These are phyloP conservation scores for Lasius platythorax DNA, from an alignment of 2,888 invertebrate genomes.

Conservation along the genomic window DNA sequence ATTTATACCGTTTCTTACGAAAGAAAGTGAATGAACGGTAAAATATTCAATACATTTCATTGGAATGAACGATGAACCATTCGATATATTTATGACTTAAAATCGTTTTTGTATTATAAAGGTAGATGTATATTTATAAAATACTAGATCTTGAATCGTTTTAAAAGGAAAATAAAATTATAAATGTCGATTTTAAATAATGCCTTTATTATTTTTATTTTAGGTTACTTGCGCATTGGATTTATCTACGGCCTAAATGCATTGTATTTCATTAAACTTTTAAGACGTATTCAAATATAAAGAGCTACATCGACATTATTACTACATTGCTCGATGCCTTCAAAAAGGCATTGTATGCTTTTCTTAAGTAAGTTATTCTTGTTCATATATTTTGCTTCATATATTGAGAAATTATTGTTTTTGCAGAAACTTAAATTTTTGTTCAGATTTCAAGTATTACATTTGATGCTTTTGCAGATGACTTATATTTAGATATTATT, in stretches of 20 bases:
- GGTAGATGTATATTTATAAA: neutral
- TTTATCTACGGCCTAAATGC: neutral
- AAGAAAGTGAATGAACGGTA: neutral
- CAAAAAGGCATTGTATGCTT: neutral
- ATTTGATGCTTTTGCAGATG: neutral
- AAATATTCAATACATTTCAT: neutral
- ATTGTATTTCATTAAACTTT: neutral
- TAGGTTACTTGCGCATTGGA: neutral
- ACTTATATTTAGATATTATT: neutral
- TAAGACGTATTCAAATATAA: neutral
- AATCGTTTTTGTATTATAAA: neutral
- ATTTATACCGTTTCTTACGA: neutral
- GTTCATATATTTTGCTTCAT: neutral
- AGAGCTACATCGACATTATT: neutral
- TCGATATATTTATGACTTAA: neutral
- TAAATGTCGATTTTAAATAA: neutral
- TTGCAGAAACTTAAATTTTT: neutral
- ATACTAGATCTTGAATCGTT: neutral
- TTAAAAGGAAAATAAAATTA: neutral
- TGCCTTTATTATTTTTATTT: constrained; percentile 5
- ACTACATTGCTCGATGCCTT: neutral
- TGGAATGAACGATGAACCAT: neutral
- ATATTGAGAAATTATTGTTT: neutral
- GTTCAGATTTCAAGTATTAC: neutral
- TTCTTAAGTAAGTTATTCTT: constrained; percentile 1